Percentiles rank a stretch among this genome's conserved stretches.
Evolutionary conservation across 2,888 invertebrate species (phyloP).

Genomic region (Xanthia icteritia): DNA sequence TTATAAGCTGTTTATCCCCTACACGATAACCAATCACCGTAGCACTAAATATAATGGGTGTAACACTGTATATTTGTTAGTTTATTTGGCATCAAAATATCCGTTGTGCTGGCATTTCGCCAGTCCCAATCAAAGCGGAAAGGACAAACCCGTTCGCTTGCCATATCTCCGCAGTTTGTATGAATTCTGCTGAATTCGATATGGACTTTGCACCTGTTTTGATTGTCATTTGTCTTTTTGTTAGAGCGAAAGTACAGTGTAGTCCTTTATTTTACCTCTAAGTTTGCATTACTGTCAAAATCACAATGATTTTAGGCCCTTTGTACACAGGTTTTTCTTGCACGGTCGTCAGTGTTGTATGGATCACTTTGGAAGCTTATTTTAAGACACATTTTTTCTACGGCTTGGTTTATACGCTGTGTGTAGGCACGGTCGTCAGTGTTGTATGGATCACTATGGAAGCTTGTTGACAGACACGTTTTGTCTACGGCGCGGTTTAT

Average conservation of each 20-base stretch:
- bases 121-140: constrained; percentile 26
- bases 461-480: no score
- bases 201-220: constrained; percentile 46
- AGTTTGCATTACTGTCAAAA: no score
- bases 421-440: no score
- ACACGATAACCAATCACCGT: not conserved
- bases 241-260: not conserved
- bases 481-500: no score
- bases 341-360: no score
- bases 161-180: constrained; percentile 38
- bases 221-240: constrained; percentile 1
- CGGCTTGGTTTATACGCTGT: no score
- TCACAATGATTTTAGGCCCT: no score
- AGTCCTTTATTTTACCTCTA: not conserved
- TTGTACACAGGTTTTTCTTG: no score
- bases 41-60: not conserved
- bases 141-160: constrained; percentile 21
- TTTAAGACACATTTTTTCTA: no score
- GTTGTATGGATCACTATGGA: no score
- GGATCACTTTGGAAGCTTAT: no score
- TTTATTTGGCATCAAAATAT: constrained; percentile 58
- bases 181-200: constrained; percentile 28
- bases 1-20: not conserved
- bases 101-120: constrained; percentile 41
- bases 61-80: constrained; percentile 10